Conservation (phyloP, 2,888 invertebrate species). For the Plebejus argus region DNA sequence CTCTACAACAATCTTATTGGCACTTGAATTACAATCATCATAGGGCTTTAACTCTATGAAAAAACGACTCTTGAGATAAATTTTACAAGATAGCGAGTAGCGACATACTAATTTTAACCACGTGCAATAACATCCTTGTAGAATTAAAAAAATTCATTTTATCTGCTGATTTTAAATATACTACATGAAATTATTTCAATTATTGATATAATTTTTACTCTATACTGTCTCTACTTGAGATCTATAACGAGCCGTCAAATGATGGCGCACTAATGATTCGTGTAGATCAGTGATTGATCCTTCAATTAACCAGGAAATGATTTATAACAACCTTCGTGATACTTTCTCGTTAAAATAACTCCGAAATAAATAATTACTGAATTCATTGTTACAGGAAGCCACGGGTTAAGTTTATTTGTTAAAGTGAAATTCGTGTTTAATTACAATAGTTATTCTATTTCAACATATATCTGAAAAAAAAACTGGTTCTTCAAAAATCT, state of each 20-base stretch:
- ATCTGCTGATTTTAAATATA: not conserved
- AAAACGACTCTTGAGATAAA: too few species aligned
- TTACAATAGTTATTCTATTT: too few species aligned
- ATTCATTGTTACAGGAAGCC: not conserved
- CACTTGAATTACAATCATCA: too few species aligned
- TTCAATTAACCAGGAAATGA: slow-evolving; percentile 2
- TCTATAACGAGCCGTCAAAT: not conserved
- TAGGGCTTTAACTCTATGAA: too few species aligned
- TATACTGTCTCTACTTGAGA: not conserved
- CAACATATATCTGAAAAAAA: too few species aligned
- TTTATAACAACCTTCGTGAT: not conserved
- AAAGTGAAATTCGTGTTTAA: too few species aligned
- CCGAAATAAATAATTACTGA: not conserved
- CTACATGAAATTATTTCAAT: not conserved
- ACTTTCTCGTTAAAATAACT: slow-evolving; percentile 3
- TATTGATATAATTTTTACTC: not conserved
- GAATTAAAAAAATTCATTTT: not conserved
- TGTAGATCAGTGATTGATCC: slow-evolving; percentile 16
- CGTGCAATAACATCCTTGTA: too few species aligned
- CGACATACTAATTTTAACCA: too few species aligned
- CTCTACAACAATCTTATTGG: too few species aligned
- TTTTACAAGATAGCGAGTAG: too few species aligned
- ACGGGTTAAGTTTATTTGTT: too few species aligned
- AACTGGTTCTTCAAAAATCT: too few species aligned
- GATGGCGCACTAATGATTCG: not conserved